phyloP scores from a whole-genome alignment of 2,888 invertebrate species.

The Augochlorella aurata region DNA sequence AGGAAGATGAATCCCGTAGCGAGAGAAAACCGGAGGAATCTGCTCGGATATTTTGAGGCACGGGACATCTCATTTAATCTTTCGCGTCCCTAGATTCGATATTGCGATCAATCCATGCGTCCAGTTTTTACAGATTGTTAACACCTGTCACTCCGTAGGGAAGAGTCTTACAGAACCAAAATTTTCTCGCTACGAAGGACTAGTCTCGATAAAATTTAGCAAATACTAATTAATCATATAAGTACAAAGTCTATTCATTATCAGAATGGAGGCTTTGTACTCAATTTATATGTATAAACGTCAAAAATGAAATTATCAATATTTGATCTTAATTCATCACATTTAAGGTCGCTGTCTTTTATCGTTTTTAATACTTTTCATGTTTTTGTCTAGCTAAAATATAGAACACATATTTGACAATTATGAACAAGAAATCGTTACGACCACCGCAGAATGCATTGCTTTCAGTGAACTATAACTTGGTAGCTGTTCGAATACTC shows the following conservation, averaged over 20 bases:
- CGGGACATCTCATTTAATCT: not conserved
- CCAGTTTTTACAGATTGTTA: not conserved
- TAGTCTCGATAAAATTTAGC: not conserved
- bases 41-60: conserved; percentile 6
- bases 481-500: too few species aligned
- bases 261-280: not conserved
- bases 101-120: not conserved
- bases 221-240: not conserved
- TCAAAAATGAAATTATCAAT: not conserved
- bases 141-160: not conserved
- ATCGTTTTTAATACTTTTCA: not conserved
- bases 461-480: too few species aligned
- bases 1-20: not conserved
- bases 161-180: not conserved
- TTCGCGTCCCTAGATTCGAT: not conserved
- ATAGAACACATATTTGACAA: too few species aligned
- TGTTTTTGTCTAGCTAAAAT: too few species aligned
- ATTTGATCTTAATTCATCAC: not conserved
- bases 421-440: too few species aligned
- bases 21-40: not conserved
- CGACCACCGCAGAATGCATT: too few species aligned
- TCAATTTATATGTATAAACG: too few species aligned
- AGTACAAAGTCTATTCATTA: not conserved
- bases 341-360: not conserved
- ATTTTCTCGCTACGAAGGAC: not conserved